Base-by-base conservation (phyloP, 2,113 vertebrate genomes). In the Crotalus tigris region DNA sequence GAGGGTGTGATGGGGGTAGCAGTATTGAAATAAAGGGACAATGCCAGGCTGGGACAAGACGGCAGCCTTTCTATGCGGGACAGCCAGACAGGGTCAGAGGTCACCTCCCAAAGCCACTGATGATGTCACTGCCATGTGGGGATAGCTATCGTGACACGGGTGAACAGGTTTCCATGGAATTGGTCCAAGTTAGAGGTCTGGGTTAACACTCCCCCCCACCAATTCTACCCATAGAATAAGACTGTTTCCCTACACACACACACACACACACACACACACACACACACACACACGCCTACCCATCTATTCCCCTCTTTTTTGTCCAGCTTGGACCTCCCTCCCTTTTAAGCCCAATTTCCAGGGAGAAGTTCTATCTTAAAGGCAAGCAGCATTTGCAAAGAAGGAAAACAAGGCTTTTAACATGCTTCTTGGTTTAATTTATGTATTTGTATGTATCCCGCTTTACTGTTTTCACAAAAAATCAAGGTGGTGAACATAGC, bases 11-110 rank as follows among this genome's bases (percentile, higher is more conserved):
- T 6, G 86, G 85, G 49, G 44, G 33, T 26, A 4, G 90, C 54
- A 39, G 69, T 53, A 46, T 85, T 24, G 54, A 91, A 85, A 58
- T 85, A 51, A 51, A 87, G 57, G 46, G 91, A 64, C 85, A 64
- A 87, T 92, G 91, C 85, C 91, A 53, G 85, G 39, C 46, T 23
- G 21, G 86, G 91, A 19, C 46, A 88, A 88, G 58, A 55, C 91
- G 59, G 88, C 86, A 88, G 91, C 24, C 86, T 53, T 87, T 92
- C 86, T 88, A 54, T 88, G 86, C n/a, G 51, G 91, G 91, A 88
- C 59, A 88, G 91, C 86, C 91, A 92, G 91, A 92, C 91, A 69
- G 91, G 91, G 91, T 88, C 91, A 88, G 58, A 88, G 91, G 86
- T 88, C 91, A 19, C 49, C 33, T 87, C 4, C 59, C 91, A 88